These are phyloP conservation scores for Sandelia bainsii DNA, from an alignment of 2,797 vertebrate species.

Conservation along the genomic window DNA sequence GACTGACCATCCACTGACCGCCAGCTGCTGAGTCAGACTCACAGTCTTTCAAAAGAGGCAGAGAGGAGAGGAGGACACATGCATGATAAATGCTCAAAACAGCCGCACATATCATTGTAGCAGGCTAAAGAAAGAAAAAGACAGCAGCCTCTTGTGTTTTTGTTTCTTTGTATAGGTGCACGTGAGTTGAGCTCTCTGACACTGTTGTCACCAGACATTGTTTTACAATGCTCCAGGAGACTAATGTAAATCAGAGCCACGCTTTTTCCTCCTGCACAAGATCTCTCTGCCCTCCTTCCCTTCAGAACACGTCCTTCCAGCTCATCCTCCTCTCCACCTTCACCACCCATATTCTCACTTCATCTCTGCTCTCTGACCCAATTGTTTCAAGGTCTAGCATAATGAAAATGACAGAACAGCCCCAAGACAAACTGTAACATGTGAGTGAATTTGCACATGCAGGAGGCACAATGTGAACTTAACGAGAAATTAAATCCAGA, in stretches of 20 bases:
- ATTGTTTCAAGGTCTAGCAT: too few species aligned
- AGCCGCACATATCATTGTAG: slow-evolving; percentile 5
- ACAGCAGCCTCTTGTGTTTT: background rate
- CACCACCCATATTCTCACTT: background rate
- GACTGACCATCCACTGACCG: slow-evolving; percentile 73
- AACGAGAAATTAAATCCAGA: too few species aligned
- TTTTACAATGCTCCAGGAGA: background rate
- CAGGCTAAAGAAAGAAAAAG: background rate
- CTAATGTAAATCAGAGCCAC: background rate
- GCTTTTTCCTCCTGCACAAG: background rate
- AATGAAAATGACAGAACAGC: too few species aligned
- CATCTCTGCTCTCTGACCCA: too few species aligned
- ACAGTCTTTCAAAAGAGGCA: slow-evolving; percentile 22
- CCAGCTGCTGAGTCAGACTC: slow-evolving; percentile 67
- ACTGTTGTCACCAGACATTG: background rate
- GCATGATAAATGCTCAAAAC: slow-evolving; percentile 14
- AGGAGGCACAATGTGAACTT: too few species aligned
- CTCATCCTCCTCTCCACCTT: background rate
- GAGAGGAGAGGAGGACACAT: slow-evolving; percentile 11
- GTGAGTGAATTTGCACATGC: too few species aligned
- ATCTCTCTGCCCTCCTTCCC: background rate
- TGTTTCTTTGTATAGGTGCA: background rate
- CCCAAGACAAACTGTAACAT: too few species aligned
- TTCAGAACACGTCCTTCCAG: background rate
- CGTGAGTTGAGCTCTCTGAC: background rate